Evolutionary conservation across 2,888 invertebrate species (phyloP).

Genomic region (Acleris holmiana): DNA sequence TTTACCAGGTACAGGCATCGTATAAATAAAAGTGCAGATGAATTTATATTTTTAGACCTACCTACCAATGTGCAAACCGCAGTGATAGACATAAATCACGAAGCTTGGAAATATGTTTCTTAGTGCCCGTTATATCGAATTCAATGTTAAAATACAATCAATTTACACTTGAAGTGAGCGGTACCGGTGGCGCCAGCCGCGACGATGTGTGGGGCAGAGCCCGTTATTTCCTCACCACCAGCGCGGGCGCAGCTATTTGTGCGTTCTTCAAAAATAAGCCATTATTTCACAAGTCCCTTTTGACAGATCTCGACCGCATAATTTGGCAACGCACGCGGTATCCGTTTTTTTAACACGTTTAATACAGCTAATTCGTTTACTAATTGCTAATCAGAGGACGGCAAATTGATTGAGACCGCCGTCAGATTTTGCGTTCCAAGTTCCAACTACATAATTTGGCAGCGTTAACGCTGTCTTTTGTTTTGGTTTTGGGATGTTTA

Average conservation of each 20-base stretch:
- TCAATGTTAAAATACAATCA: slow-evolving; percentile 30
- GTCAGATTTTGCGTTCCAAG: slow-evolving; percentile 25
- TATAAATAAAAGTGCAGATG: too few species aligned
- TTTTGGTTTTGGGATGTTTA: slow-evolving; percentile 34
- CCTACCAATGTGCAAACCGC: too few species aligned
- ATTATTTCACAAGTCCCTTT: slow-evolving; percentile 69
- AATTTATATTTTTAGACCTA: too few species aligned
- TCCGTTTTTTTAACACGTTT: slow-evolving; percentile 40
- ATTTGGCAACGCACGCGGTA: slow-evolving; percentile 57
- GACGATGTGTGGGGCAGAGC: slow-evolving; percentile 26
- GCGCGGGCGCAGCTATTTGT: slow-evolving; percentile 49
- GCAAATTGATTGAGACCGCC: slow-evolving; percentile 37
- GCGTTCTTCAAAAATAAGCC: slow-evolving; percentile 76
- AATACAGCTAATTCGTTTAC: slow-evolving; percentile 44
- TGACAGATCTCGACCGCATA: slow-evolving; percentile 76
- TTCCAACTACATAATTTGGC: too few species aligned
- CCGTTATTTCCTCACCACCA: slow-evolving; percentile 62
- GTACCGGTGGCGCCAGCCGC: slow-evolving; percentile 29
- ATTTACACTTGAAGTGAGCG: slow-evolving; percentile 34
- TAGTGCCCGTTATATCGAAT: slow-evolving; percentile 19
- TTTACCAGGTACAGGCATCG: too few species aligned
- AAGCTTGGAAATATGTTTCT: slow-evolving; percentile 7
- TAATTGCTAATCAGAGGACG: slow-evolving; percentile 42
- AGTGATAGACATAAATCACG: too few species aligned
- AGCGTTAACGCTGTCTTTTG: slow-evolving; percentile 31